These are phyloP conservation scores for Stomatorhinus ivindoensis DNA, from an alignment of 2,113 vertebrate genomes.

Conservation along the genomic window DNA sequence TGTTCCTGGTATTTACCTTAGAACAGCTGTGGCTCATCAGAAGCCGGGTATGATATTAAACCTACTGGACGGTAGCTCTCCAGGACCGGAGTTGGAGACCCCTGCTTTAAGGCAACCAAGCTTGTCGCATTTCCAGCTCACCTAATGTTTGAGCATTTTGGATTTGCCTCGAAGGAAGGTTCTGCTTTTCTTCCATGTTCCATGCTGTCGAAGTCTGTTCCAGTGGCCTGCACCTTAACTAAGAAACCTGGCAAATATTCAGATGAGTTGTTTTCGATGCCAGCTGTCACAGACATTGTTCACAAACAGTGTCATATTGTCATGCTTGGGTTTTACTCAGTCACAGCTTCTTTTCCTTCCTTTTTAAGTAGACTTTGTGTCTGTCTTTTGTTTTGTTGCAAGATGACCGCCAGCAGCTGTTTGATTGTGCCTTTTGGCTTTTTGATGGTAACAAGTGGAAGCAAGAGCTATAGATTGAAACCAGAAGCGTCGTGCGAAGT, in stretches of 20 bases:
- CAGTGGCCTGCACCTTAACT: not conserved
- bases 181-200: not conserved
- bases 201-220: not conserved
- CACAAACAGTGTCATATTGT: not conserved
- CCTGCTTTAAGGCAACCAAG: not conserved
- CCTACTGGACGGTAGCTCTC: too few relatives aligned
- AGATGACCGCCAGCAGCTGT: not conserved
- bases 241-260: not conserved
- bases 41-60: too few relatives aligned
- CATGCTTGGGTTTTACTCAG: not conserved
- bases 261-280: not conserved
- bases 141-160: not conserved
- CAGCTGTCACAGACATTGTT: not conserved
- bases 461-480: not conserved
- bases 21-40: too few relatives aligned
- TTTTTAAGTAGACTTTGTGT: not conserved
- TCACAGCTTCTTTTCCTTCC: not conserved
- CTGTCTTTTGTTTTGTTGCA: not conserved
- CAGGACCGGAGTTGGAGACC: too few relatives aligned
- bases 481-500: not conserved
- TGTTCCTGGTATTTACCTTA: too few relatives aligned
- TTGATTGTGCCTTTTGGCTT: not conserved
- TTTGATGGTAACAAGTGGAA: not conserved
- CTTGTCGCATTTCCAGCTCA: not conserved
- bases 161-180: not conserved